Conservation (phyloP, 2,113 vertebrate species). For the Tretioscincus oriximinensis region DNA sequence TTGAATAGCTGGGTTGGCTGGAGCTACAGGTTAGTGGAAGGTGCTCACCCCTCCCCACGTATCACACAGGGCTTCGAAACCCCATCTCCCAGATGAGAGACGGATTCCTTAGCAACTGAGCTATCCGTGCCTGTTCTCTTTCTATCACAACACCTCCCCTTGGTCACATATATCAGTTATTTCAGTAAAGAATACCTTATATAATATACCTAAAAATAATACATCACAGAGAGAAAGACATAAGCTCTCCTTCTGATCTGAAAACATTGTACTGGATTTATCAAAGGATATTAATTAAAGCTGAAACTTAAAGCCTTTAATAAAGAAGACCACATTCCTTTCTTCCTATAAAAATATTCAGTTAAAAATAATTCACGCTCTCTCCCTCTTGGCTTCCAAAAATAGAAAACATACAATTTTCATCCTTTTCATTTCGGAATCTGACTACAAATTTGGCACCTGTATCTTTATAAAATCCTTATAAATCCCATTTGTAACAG, state of each 20-base stretch:
- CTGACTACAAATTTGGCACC: background rate
- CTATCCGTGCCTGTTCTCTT: too few species aligned
- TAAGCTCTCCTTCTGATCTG: background rate
- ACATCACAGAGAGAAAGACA: constrained; percentile 55
- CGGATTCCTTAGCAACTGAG: too few species aligned
- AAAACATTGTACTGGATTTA: background rate
- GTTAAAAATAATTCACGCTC: constrained; percentile 22
- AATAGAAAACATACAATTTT: constrained; percentile 1
- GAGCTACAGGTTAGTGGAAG: too few species aligned
- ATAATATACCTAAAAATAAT: constrained; percentile 79
- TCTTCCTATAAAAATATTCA: background rate
- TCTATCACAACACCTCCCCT: background rate
- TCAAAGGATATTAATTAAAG: fast-evolving
- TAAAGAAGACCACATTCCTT: background rate
- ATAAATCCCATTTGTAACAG: background rate
- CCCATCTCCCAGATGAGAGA: too few species aligned
- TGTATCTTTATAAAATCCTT: background rate
- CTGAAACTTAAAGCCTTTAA: fast-evolving
- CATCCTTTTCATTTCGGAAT: background rate
- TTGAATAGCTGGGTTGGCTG: too few species aligned
- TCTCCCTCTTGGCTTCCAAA: background rate
- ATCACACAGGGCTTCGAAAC: too few species aligned
- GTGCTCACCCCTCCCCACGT: too few species aligned
- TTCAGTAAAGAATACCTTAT: constrained; percentile 70
- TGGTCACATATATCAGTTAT: constrained; percentile 46